These are phyloP conservation scores for Procavia capensis DNA, from an alignment of 2,113 vertebrate species.

Conservation along the genomic window DNA sequence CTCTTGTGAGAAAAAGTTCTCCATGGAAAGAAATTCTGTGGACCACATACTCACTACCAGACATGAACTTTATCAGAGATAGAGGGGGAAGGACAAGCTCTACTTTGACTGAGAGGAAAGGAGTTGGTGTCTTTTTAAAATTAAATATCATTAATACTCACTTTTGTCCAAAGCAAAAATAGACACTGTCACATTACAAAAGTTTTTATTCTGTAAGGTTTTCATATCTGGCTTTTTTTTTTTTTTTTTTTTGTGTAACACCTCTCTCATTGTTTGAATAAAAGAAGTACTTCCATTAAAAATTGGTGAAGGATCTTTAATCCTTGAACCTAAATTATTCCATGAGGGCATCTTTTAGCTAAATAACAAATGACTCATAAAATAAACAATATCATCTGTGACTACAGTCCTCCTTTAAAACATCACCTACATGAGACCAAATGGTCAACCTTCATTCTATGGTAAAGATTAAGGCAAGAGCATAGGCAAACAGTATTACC, in stretches of 20 bases:
- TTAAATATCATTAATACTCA: background rate
- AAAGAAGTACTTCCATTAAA: background rate
- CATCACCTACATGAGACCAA: background rate
- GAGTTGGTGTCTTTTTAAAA: background rate
- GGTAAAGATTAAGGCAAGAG: background rate
- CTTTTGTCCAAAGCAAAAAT: conserved; percentile 38
- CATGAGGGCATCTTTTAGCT: background rate
- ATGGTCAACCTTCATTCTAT: background rate
- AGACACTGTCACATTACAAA: background rate
- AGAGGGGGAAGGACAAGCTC: background rate
- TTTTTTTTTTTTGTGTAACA: background rate
- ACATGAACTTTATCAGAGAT: background rate
- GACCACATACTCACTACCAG: background rate
- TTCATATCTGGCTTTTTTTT: background rate
- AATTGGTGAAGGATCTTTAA: background rate
- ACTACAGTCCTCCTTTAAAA: background rate
- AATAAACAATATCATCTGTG: background rate
- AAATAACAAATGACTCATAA: background rate
- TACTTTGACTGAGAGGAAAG: conserved; percentile 24
- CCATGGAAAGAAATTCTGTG: background rate
- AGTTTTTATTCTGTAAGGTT: conserved; percentile 1
- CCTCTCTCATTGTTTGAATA: background rate
- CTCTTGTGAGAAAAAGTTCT: background rate
- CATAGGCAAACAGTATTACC: background rate
- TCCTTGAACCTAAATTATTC: background rate